Base-by-base conservation (phyloP, 1,140 invertebrate species). In the Cotesia chilonis region DNA sequence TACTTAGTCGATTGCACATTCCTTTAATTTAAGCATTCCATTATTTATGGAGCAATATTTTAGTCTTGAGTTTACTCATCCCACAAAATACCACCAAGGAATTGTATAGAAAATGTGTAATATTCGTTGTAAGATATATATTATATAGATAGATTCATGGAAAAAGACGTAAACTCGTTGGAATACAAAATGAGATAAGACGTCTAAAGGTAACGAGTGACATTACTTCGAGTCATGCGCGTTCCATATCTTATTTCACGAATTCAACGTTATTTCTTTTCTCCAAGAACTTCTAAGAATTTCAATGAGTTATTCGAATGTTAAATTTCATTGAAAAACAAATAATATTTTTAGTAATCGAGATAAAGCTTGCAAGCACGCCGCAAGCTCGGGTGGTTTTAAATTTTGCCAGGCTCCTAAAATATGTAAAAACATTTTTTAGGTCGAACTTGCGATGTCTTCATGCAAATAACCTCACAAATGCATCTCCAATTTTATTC, bases 131-230 rank as follows among this genome's bases (percentile, higher is more conserved):
- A 47, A 47, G 41, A 47, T 47, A 47, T 47, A 47, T 7, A 3
- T 47, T 47, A 47, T 47, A 47, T 47, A 47, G 41, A 47, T 47
- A 47, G 41, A 47, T 47, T 47, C 41, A 47, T 41, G 61, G 57
- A 17, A 57, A 67, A 51, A n/a, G 36, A 66, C 72, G 41, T 47
- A 47, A 47, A 47, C 41, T 47, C 41, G 41, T 7, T 47, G 41
- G 41, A 76, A 79, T 79, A 79, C 72, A 59, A 70, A 77, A 78
- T 59, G 71, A 75, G 69, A 78, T 79, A 79, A 79, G 72, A 75
- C 64, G 67, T 59, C 73, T 55, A 63, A 35, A 20, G 57, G 41
- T 55, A 60, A 68, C 7, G 12, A 37, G 4, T 6, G 68, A 66
- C 63, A 59, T 41, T 69, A 60, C 54, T 63, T 70, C 74, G 72